Evolutionary conservation across 2,113 vertebrate genomes (phyloP), one percentile per base, ranked within the genome.

Genomic region (Bos javanicus): DNA sequence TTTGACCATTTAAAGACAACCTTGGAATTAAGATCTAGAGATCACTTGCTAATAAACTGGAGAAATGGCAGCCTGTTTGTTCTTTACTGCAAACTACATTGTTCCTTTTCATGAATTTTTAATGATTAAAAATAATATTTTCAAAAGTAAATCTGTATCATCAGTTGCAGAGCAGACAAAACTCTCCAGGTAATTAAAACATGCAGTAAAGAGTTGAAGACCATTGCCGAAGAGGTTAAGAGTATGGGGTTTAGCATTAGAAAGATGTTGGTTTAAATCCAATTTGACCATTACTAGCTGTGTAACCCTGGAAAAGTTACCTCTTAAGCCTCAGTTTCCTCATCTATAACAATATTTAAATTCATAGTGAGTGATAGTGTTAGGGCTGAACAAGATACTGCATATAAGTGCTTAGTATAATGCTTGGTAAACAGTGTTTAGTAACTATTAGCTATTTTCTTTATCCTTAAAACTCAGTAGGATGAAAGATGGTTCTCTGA

Each of bases 391-490:
- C 46, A 54, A 91, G 30, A 93, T 54, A 91, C 23, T 62, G 33
- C 23, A 57, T 80, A 30, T 26, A 88, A 59, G 82, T 67, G 17
- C n/a, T 94, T 50, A 80, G 87, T n/a, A 90, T 26, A 97, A 87
- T 90, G 83, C 33, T 56, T 81, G 23, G 21, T 25, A 87, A 91
- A 94, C 10, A 80, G n/a, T 60, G 46, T 88, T 97, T 25, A 46
- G 71, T 78, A 87, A 86, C 76, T 33, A 85, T 50, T 64, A 94
- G 26, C 86, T 94, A 94, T 78, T 95, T 94, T 39, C 46, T 92
- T 67, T 84, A 90, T 46, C 25, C 43, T 97, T 95, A 87, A 93
- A 96, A 87, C 7, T 87, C 19, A 71, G 43, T 86, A 88, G 76
- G 25, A 81, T 23, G 8, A 94, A 87, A 86, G 76, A 95, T 28